Conservation (phyloP, 2,113 vertebrate species). For the Nansenia antarctica region DNA sequence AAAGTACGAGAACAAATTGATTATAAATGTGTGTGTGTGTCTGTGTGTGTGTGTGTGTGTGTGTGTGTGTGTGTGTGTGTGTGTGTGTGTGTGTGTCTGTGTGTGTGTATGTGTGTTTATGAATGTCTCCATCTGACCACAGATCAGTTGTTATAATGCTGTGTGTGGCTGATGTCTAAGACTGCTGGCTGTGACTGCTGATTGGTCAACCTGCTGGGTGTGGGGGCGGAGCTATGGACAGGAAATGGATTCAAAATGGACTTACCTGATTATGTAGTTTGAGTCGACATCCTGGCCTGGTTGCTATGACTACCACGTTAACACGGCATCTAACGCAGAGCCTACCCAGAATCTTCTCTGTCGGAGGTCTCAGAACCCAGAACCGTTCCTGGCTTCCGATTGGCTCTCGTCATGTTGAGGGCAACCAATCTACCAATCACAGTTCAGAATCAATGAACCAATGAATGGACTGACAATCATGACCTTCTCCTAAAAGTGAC, state of each 20-base stretch:
- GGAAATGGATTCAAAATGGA: too few species aligned
- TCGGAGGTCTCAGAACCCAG: not conserved
- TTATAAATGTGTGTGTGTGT: conserved; percentile 18
- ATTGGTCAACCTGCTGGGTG: not conserved
- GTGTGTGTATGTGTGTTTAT: not conserved
- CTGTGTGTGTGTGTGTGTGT: conserved; percentile 14
- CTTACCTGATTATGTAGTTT: too few species aligned
- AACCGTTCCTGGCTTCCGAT: conserved; percentile 5
- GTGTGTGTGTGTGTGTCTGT: conserved; percentile 26
- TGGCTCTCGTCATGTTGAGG: conserved; percentile 14
- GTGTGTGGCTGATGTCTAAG: not conserved
- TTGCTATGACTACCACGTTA: not conserved
- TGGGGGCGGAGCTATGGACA: too few species aligned
- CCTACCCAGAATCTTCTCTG: not conserved
- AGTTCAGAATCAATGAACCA: conserved; percentile 1
- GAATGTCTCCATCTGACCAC: not conserved
- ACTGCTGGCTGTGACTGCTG: not conserved
- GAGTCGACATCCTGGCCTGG: not conserved
- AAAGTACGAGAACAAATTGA: not conserved
- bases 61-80: conserved; percentile 19
- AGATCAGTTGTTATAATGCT: not conserved
- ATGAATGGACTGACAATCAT: conserved; percentile 69
- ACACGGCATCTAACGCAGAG: too few species aligned
- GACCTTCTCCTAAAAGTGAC: conserved; percentile 71
- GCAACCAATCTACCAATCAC: conserved; percentile 35